These are phyloP conservation scores for Pomatostomus ruficeps DNA, from an alignment of 2,113 vertebrate genomes.

Conservation along the genomic window DNA sequence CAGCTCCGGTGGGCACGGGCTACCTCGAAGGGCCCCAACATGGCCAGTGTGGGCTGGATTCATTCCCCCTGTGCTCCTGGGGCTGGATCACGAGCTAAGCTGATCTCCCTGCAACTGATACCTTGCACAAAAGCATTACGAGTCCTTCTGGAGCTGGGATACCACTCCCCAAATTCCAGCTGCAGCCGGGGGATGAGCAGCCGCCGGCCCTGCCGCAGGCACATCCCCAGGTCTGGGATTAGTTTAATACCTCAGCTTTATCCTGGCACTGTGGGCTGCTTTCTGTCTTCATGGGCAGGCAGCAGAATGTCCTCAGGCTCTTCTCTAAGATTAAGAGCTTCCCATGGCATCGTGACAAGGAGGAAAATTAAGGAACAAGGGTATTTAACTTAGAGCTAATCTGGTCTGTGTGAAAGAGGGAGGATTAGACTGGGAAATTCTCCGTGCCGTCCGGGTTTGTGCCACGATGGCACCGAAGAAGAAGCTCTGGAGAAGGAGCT, in stretches of 20 bases:
- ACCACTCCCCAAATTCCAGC: not conserved
- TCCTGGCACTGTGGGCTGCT: not conserved
- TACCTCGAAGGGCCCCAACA: not conserved
- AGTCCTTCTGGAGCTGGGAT: not conserved
- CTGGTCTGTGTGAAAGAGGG: constrained; percentile 68
- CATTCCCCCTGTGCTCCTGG: not conserved
- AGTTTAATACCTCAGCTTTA: not conserved
- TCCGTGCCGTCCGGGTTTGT: constrained; percentile 24
- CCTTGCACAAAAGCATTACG: not conserved
- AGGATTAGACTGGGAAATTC: constrained; percentile 55
- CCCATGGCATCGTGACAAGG: constrained; percentile 70
- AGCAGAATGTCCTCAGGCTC: constrained; percentile 59
- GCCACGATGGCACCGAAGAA: constrained; percentile 6
- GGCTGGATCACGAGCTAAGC: not conserved
- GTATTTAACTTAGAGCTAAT: constrained; percentile 73
- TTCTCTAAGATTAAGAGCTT: constrained; percentile 75
- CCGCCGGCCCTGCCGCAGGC: not conserved
- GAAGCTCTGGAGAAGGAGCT: constrained; percentile 22
- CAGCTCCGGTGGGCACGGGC: fast-evolving
- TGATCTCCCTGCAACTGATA: not conserved
- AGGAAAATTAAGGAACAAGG: constrained; percentile 70
- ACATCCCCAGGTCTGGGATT: not conserved
- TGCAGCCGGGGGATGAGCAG: not conserved
- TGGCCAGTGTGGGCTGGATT: not conserved
- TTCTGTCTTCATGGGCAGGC: constrained; percentile 30